Base-by-base conservation (phyloP, 2,797 vertebrate species). In the Eutrigla gurnardus region DNA sequence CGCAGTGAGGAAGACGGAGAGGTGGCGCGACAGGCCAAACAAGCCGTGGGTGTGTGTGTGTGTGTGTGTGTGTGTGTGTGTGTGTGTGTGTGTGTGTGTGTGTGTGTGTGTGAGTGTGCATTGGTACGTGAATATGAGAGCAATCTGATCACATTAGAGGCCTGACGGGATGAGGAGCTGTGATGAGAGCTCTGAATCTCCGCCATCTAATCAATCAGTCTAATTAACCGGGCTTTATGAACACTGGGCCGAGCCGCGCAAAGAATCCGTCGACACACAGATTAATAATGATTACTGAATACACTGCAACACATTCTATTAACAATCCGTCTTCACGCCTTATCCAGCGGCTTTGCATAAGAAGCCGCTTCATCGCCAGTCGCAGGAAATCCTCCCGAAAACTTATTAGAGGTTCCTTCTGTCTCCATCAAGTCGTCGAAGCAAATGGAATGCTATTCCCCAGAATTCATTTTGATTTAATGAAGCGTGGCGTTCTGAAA, bases 201-300 rank as follows among this genome's bases (percentile, higher is more conserved):
- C 87, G 83, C 82, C 90, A 84, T 87, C 90, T 91, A 92, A 93
- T 94, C 93, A 93, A 94, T 94, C 93, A 91, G 86, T 87, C 90
- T 91, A 93, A 94, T 93, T 93, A 93, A 89, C 83, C 78, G 8
- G 88, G 85, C 88, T 92, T 93, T 88, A 91, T 91, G 90, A 91
- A 92, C 87, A 88, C 88, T 42, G 85, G 81, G 87, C 86, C 59
- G 57, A 76, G 89, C 84, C 4, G 81, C 91, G 89, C 25, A 87
- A 80, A 87, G 81, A 87, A 89, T 90, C 78, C 70, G 65, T 90
- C 79, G 88, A 90, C 91, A 92, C 89, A 85, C 81, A 90, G 85
- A 94, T 93, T 92, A 94, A 94, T 92, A 92, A 89, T 81, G 91
- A 92, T 91, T 92, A 88, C 88, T 88, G 87, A 89, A 91, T 82